Evolutionary conservation across 2,113 vertebrate genomes (phyloP), one percentile per base, ranked within the genome.

Genomic region (Hypanus sabinus): DNA sequence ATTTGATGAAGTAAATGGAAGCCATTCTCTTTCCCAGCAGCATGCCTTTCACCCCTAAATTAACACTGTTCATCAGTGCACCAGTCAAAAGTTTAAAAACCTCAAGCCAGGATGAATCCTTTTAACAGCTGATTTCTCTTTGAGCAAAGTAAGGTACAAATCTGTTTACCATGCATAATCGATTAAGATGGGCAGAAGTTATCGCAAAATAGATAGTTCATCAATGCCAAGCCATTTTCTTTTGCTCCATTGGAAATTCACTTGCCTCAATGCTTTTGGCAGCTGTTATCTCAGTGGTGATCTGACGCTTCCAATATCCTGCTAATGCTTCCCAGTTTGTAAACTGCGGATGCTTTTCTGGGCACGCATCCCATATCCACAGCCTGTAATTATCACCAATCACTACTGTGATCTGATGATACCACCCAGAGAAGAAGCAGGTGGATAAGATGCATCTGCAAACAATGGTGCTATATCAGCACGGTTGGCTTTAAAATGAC

Each of bases 381-480:
- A 93, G 91, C 91, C 91, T 93, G 91, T 75, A 93, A 93, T 93
- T 93, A 93, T 93, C 91, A 75, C 70, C 91, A 93, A 93, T 75
- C 91, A 93, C 91, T 93, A 55, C 91, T 93, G 91, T 55, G 91
- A 93, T 93, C 91, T 36, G 46, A 38, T 93, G 68, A 93, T 93
- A 93, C 91, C 91, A 73, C 91, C 91, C 91, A 75, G 91, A 30
- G 91, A 93, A 93, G 33, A 93, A 93, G 91, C 91, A 93, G 91
- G 91, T 93, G 91, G 91, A 93, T 73, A 73, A 93, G 70, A 18
- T 73, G 91, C 70, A 93, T 93, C 91, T 93, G 91, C 55, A 93
- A 93, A 93, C 68, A 73, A 71, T 93, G 70, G 91, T 93, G 91
- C 38, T 73, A 38, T 55, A 93, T 93, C 91, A 73, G 71, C 73